Conservation (phyloP, 2,113 vertebrate genomes). For the Puffinus mauretanicus region DNA sequence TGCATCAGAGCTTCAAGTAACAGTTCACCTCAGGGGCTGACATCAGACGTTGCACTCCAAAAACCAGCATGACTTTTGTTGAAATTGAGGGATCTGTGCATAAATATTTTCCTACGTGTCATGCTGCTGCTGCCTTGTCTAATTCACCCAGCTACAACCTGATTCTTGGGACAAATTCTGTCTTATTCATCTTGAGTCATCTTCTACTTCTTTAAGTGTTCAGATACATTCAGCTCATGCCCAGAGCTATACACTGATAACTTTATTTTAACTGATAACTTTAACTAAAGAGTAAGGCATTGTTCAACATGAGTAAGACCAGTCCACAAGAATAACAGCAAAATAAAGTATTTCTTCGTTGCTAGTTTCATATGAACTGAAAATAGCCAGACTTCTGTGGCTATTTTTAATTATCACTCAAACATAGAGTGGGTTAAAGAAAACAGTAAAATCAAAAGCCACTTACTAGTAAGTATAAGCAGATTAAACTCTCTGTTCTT, state of each 20-base stretch:
- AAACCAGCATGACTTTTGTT: background rate
- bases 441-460: background rate
- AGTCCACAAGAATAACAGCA: background rate
- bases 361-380: background rate
- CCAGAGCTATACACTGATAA: background rate
- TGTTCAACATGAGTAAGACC: background rate
- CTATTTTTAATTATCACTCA: background rate
- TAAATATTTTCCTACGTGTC: background rate
- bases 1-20: background rate
- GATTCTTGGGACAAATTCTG: background rate
- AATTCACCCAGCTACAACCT: background rate
- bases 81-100: background rate
- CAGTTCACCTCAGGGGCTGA: background rate
- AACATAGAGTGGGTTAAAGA: background rate
- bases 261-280: background rate
- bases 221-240: background rate
- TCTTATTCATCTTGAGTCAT: accelerated
- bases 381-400: background rate
- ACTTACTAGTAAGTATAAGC: background rate
- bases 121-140: background rate
- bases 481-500: background rate
- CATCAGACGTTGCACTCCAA: background rate
- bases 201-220: background rate
- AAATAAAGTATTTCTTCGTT: background rate
- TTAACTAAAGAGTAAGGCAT: background rate